Evolutionary conservation across 2,113 vertebrate species (phyloP), one percentile per base, ranked within the genome.

Genomic region (Pygathrix nemaeus): DNA sequence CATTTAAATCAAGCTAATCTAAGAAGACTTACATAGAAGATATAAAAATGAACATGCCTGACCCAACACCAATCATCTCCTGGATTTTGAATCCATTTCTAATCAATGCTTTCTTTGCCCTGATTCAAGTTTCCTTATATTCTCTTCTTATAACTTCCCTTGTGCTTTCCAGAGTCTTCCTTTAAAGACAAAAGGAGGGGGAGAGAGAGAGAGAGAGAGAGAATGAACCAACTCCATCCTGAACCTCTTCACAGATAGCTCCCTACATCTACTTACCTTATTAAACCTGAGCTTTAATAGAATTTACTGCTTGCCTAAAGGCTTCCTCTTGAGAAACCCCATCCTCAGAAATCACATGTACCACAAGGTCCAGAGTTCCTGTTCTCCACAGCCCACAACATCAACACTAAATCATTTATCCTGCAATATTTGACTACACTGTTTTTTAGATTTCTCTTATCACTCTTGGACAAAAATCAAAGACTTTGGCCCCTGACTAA

Each of bases 11-110:
- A 76, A 52, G 45, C 48, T 61, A 73, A 90, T 64, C 14, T 64
- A 55, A 83, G 38, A 78, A 72, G 55, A 1, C 40, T 91, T 93
- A 27, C 14, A 32, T 48, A 73, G 43, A 27, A 48, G 45, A 91
- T 55, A 11, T 73, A 83, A 81, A 97, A 93, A 91, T 79, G 30
- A 96, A 91, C 61, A 80, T 83, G 25, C 32, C 68, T 73, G 32
- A 88, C 18, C 38, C 64, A 90, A 43, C 70, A n/a, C 40, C 38
- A 50, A 7, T 52, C 17, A 52, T 64, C 23, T 79, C 21, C 52
- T 91, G 50, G 52, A 84, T 8, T 88, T 50, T 72, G 70, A 95
- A 66, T 91, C 64, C 45, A 66, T 84, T 85, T 57, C 57, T 94
- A 57, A 32, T 66, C 70, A 55, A 84, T 38, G 43, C 12, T 93